These are phyloP conservation scores for Pandion haliaetus DNA, from an alignment of 2,113 vertebrate species.

Conservation along the genomic window DNA sequence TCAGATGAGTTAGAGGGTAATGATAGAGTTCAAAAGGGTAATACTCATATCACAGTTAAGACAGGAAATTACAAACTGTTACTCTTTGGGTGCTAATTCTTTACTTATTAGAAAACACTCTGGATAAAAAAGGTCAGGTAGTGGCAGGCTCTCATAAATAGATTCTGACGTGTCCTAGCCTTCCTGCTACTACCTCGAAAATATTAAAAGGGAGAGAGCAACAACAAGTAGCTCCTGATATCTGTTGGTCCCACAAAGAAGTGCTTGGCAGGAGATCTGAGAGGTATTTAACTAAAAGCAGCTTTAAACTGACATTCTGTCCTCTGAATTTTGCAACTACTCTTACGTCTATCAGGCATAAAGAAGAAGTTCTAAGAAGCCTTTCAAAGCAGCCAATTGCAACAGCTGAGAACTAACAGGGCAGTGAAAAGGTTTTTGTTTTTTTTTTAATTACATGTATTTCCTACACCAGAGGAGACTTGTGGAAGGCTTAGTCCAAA, in stretches of 20 bases:
- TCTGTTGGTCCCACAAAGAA: neutral
- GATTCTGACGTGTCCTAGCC: neutral
- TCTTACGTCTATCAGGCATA: neutral
- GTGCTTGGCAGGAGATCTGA: neutral
- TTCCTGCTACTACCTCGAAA: neutral
- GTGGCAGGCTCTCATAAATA: neutral
- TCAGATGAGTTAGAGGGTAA: conserved; percentile 39
- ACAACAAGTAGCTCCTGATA: neutral
- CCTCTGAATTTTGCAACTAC: neutral
- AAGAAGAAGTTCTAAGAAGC: neutral
- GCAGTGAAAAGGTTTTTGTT: neutral
- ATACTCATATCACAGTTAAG: conserved; percentile 26
- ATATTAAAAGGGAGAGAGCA: neutral
- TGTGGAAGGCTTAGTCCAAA: neutral
- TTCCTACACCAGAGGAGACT: neutral
- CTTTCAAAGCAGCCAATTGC: neutral
- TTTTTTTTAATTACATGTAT: neutral
- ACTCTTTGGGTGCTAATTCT: conserved; percentile 5
- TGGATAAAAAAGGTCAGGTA: neutral
- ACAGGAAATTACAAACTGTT: conserved; percentile 32
- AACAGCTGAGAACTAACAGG: neutral
- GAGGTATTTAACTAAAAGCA: neutral
- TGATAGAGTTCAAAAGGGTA: conserved; percentile 43
- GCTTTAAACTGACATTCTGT: neutral
- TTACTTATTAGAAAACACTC: conserved; percentile 27